A percentile compares a stretch with the other conserved stretches of the same genome.
Evolutionary conservation across 2,797 vertebrate species (phyloP).

Genomic region (Crypturellus tataupa): DNA sequence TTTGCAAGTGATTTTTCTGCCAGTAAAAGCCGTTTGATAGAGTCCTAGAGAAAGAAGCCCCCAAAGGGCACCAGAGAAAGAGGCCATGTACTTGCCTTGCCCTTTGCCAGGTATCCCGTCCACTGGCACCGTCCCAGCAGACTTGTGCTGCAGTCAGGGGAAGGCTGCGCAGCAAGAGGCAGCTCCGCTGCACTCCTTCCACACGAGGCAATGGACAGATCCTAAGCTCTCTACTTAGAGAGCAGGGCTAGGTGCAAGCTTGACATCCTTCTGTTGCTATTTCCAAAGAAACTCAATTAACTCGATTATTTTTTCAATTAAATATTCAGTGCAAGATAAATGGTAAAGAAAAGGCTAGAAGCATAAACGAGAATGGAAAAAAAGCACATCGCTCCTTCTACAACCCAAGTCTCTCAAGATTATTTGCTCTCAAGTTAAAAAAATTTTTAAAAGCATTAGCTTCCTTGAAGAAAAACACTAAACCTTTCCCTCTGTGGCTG

Average conservation of each 20-base stretch:
- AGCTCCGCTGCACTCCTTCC: not conserved
- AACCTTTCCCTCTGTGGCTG: constrained; percentile 16
- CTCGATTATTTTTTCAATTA: constrained; percentile 56
- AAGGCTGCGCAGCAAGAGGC: not conserved
- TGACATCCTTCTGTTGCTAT: constrained; percentile 60
- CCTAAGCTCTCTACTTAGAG: constrained; percentile 44
- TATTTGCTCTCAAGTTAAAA: constrained; percentile 49
- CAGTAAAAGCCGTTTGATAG: not conserved
- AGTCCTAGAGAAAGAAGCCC: not conserved
- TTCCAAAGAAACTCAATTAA: constrained; percentile 63
- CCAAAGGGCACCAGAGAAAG: fast-evolving
- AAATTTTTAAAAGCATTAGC: constrained; percentile 31
- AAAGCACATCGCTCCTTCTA: not conserved
- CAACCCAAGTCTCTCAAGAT: not conserved
- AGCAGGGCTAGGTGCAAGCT: not conserved
- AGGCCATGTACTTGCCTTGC: not conserved
- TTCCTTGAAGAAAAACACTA: constrained; percentile 30
- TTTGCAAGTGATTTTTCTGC: not conserved
- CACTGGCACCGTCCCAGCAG: fast-evolving
- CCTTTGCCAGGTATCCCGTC: not conserved
- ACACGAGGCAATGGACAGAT: not conserved
- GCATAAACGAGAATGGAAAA: constrained; percentile 25
- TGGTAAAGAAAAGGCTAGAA: not conserved
- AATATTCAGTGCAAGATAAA: constrained; percentile 42
- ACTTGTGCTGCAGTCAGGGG: not conserved